Base-by-base conservation (phyloP, 2,113 vertebrate species). In the Albula glossodonta region DNA sequence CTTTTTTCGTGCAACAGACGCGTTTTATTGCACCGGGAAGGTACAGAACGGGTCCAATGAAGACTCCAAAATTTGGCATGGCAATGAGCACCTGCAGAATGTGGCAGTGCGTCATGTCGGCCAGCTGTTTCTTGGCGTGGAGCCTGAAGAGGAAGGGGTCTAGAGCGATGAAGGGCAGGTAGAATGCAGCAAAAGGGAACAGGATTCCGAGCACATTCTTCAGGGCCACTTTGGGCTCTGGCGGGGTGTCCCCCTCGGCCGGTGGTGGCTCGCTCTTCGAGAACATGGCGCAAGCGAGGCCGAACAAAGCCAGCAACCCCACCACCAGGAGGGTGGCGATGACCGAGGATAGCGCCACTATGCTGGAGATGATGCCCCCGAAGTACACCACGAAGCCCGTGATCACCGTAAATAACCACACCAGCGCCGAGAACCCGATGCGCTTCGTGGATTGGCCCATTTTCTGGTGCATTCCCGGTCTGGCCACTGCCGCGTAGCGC, bases 11-110 rank as follows among this genome's bases (percentile, higher is more conserved):
- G 22, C 0, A 0, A 53, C 86, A 88, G 53, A 87, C 50, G 12
- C 90, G 57, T 88, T 91, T 86, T 86, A 17, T 91, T 12, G 87
- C 83, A 77, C 88, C 92, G 8, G 91, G 88, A 9, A 92, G 80
- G 85, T 92, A 95, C 85, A 95, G 93, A 19, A 92, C 48, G 0
- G 92, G 93, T 1, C 91, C 93, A 0, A 94, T 92, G 79, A 91
- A 87, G 0, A 92, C 78, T 2, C 93, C 93, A 0, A 92, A 82
- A 25, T 31, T 85, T 0, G 92, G 93, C 51, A 92, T 88, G 0
- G 90, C 49, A 3, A n/a, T 0, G 5, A 11, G 60, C 2, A 80
- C 2, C 5, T 91, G 56, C 0, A 85, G 80, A 2, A 87, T 1
- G 0, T 19, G 0, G 52, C 89, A 88, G 85, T 52, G 56, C 48